phyloP scores from a whole-genome alignment of 2,797 vertebrate genomes.

The Myiotriccus ornatus region DNA sequence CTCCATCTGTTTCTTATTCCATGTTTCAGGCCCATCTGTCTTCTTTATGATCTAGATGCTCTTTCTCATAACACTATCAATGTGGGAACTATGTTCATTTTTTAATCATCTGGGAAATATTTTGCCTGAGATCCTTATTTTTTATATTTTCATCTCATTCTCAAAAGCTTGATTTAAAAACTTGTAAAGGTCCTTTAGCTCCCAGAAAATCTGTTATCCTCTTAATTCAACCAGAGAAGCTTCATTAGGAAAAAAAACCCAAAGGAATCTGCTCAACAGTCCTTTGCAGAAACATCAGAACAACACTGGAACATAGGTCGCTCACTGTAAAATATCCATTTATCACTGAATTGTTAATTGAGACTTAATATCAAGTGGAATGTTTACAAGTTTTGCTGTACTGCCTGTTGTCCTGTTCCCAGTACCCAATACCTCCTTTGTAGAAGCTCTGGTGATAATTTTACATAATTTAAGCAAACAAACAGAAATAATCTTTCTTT shows the following conservation, averaged over 20 bases:
- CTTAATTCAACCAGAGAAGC: not conserved
- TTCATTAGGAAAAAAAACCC: not conserved
- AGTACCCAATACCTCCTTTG: fast-evolving
- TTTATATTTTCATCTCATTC: not conserved
- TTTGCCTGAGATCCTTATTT: not conserved
- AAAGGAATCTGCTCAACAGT: not conserved
- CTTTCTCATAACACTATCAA: not conserved
- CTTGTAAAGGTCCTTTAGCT: not conserved
- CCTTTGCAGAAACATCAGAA: not conserved
- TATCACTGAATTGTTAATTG: not conserved
- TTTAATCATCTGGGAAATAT: constrained; percentile 12
- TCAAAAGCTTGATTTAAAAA: not conserved
- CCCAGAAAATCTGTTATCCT: not conserved
- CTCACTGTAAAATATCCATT: not conserved
- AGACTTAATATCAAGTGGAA: not conserved
- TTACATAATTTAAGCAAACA: not conserved
- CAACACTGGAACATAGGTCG: not conserved
- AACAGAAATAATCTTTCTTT: not conserved
- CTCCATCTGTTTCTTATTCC: constrained; percentile 44
- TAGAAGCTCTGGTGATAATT: not conserved
- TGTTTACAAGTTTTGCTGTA: not conserved
- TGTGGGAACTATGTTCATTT: constrained; percentile 15
- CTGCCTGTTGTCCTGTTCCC: not conserved
- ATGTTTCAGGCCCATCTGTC: not conserved
- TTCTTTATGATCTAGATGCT: constrained; percentile 24